phyloP scores from a whole-genome alignment of 2,797 vertebrate species.

The Scleropages formosus region DNA sequence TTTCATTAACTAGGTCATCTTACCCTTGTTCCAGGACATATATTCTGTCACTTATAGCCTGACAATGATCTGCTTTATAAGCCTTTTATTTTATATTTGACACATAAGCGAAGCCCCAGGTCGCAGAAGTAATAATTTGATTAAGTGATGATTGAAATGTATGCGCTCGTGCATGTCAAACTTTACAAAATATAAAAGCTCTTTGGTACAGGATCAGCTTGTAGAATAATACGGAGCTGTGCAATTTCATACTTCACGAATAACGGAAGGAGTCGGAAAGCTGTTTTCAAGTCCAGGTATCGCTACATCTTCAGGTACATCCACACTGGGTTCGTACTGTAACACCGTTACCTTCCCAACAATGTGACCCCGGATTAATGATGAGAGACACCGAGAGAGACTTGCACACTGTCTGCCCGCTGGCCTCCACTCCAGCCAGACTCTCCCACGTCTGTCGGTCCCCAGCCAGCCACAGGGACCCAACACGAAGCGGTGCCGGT shows the following conservation, averaged over 20 bases:
- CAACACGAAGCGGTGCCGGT: neutral
- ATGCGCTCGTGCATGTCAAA: slow-evolving; percentile 17
- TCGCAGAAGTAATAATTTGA: slow-evolving; percentile 7
- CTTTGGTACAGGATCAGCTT: slow-evolving; percentile 9
- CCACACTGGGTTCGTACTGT: neutral
- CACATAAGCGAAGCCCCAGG: neutral
- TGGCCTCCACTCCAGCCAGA: neutral
- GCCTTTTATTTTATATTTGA: slow-evolving; percentile 4
- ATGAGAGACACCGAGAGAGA: neutral
- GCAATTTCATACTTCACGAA: slow-evolving; percentile 15
- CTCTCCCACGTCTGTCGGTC: neutral
- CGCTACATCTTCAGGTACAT: neutral
- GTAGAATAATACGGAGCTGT: neutral
- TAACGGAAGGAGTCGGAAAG: neutral
- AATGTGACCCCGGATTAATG: neutral
- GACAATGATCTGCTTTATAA: neutral
- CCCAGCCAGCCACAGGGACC: slow-evolving; percentile 15
- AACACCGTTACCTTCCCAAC: neutral
- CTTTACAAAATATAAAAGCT: slow-evolving; percentile 15
- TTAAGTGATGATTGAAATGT: slow-evolving; percentile 15
- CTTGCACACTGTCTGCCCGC: neutral
- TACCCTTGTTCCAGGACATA: neutral
- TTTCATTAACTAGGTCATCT: neutral
- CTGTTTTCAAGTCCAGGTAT: neutral
- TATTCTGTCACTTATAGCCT: neutral